Evolutionary conservation across 2,888 invertebrate genomes (phyloP).

Genomic region (Nasonovia ribisnigri): DNA sequence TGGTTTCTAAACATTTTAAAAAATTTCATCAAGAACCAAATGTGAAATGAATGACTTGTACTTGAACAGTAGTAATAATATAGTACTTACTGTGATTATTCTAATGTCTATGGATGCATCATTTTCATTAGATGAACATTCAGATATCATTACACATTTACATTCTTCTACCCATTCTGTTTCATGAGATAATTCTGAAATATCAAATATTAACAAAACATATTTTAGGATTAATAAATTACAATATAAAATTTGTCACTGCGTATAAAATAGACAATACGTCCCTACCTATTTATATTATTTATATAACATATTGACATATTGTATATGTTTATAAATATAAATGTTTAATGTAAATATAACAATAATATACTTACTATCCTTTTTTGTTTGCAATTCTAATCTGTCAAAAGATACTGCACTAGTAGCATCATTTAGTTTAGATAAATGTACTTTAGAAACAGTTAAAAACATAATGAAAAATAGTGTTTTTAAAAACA

Average conservation of each 20-base stretch:
- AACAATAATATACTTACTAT: slow-evolving; percentile 37
- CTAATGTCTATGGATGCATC: slow-evolving; percentile 53
- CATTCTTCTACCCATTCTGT: slow-evolving; percentile 61
- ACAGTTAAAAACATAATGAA: background rate
- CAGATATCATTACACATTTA: slow-evolving; percentile 30
- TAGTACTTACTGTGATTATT: slow-evolving; percentile 54
- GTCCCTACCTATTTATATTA: background rate
- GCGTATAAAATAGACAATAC: background rate
- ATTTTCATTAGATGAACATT: slow-evolving; percentile 28
- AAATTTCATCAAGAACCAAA: background rate
- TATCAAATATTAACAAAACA: background rate
- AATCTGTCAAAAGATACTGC: slow-evolving; percentile 51
- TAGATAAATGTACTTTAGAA: slow-evolving; percentile 3
- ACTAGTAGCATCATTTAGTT: background rate
- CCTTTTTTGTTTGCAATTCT: slow-evolving; percentile 41
- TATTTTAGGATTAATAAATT: background rate
- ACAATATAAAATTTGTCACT: background rate
- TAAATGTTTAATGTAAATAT: background rate
- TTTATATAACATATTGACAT: background rate
- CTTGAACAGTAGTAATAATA: background rate
- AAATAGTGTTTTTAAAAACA: slow-evolving; percentile 12
- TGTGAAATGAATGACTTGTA: background rate
- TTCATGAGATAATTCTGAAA: slow-evolving; percentile 30
- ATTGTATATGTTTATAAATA: background rate
- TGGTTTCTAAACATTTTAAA: slow-evolving; percentile 36